Percentiles rank a stretch among this genome's conserved stretches.
These are phyloP conservation scores for Agrotis puta DNA, from an alignment of 2,888 invertebrate species.

Conservation along the genomic window DNA sequence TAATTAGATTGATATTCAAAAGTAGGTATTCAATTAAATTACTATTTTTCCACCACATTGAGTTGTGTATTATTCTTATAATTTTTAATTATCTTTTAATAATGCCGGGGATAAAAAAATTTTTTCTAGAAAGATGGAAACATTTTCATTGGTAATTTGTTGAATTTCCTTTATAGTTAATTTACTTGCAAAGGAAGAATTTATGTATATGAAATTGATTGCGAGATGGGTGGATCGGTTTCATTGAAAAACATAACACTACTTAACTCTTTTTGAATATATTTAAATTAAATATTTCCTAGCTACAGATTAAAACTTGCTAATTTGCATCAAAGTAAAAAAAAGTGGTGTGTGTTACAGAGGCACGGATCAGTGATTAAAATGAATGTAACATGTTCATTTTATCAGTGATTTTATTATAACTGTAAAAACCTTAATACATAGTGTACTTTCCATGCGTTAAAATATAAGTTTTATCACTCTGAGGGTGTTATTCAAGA, in stretches of 20 bases:
- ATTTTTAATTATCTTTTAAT: too few relatives aligned
- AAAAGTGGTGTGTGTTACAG: constrained; percentile 44
- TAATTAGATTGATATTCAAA: too few relatives aligned
- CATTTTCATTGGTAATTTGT: neutral
- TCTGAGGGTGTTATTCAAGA: constrained; percentile 91
- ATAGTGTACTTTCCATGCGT: constrained; percentile 84
- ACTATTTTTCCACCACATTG: too few relatives aligned
- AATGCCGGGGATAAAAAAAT: too few relatives aligned
- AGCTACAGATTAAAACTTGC: constrained; percentile 57
- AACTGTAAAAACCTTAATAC: constrained; percentile 89
- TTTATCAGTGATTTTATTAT: constrained; percentile 84
- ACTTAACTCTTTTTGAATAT: constrained; percentile 49
- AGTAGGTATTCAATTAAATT: too few relatives aligned
- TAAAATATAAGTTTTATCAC: constrained; percentile 75
- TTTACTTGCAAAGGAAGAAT: neutral
- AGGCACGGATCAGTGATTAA: constrained; percentile 56
- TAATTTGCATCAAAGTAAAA: constrained; percentile 46
- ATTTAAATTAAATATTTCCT: constrained; percentile 61
- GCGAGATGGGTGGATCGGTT: neutral
- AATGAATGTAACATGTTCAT: constrained; percentile 65
- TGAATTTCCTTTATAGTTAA: neutral
- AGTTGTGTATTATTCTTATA: too few relatives aligned
- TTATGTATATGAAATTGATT: neutral
- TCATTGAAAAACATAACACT: constrained; percentile 54
- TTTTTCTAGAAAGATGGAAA: neutral